phyloP scores from a whole-genome alignment of 1,140 invertebrate species.

The Fopius arisanus region DNA sequence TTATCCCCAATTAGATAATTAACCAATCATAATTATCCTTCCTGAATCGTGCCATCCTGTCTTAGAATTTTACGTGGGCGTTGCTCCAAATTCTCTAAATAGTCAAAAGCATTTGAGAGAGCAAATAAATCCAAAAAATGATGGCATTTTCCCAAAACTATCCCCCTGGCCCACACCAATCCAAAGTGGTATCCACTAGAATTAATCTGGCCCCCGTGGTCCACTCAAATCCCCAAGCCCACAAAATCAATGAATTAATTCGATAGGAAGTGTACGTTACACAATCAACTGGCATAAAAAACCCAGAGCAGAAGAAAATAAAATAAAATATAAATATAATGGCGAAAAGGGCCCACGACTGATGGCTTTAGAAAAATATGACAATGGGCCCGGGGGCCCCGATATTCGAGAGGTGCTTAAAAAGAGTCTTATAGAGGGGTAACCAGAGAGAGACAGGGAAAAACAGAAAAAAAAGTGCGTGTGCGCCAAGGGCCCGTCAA shows the following conservation, averaged over 20 bases:
- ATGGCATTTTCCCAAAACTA: background rate
- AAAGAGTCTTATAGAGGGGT: constrained; percentile 19
- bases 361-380: constrained; percentile 18
- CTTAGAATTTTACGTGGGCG: background rate
- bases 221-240: background rate
- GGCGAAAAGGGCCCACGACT: background rate
- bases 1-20: constrained; percentile 1
- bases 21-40: constrained; percentile 13
- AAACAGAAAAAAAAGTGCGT: constrained; percentile 6
- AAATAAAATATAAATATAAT: constrained; percentile 16
- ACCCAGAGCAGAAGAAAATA: background rate
- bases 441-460: background rate
- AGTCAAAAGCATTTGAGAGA: background rate
- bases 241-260: constrained; percentile 31
- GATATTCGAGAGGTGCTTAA: constrained; percentile 23
- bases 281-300: constrained; percentile 5
- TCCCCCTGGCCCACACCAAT: too few relatives aligned
- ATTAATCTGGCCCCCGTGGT: constrained; percentile 5
- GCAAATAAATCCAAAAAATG: background rate
- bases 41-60: constrained; percentile 10
- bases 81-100: constrained; percentile 1
- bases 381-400: background rate
- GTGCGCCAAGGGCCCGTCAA: constrained; percentile 10
- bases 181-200: too few relatives aligned
- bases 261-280: constrained; percentile 19